Base-by-base conservation (phyloP, 2,888 invertebrate genomes). In the Deroplatys truncata region DNA sequence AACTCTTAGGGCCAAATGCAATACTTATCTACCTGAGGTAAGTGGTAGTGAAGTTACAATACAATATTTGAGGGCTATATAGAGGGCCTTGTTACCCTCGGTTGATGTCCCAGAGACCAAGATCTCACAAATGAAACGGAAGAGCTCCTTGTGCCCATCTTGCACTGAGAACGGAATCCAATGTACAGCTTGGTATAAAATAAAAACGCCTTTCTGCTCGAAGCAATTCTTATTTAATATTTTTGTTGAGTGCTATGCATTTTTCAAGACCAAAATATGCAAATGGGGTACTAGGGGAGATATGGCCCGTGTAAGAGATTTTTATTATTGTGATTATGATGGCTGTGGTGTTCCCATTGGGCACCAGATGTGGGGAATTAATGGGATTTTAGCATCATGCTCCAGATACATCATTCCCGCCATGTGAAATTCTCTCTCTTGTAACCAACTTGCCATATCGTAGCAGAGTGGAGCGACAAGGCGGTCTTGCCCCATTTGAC, bases 191-290 rank as follows among this genome's bases (percentile, higher is more conserved):
- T 16, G 82, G 83, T 87, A 87, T 83, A 83, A 87, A 83, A 87
- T 82, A 87, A 87, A 83, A 87, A 87, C 87, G 87, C 87, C 87
- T 87, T 87, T 87, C 35, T 35, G n/a, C 87, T 83, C 29, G 9
- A 13, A 87, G 87, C 87, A 8, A 87, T 87, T 87, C 87, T 83
- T 87, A 87, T 83, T 83, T 87, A 87, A 87, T 87, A 87, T 87
- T 87, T 87, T 87, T 83, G 87, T 87, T 82, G 87, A 87, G 87
- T 83, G 35, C 87, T 87, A 83, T 87, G 87, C 87, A 87, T 87
- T 87, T 87, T 87, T 87, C 87, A 87, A 87, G 83, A 87, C 83
- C 35, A 87, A 87, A 87, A 87, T 87, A 87, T 87, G 87, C 87
- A 87, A 87, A 87, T 87, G 83, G 82, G 35, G 83, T 29, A 83